A percentile compares a stretch with the other conserved stretches of the same genome.
These are phyloP conservation scores for Autographa gamma DNA, from an alignment of 2,888 invertebrate genomes.

Conservation along the genomic window DNA sequence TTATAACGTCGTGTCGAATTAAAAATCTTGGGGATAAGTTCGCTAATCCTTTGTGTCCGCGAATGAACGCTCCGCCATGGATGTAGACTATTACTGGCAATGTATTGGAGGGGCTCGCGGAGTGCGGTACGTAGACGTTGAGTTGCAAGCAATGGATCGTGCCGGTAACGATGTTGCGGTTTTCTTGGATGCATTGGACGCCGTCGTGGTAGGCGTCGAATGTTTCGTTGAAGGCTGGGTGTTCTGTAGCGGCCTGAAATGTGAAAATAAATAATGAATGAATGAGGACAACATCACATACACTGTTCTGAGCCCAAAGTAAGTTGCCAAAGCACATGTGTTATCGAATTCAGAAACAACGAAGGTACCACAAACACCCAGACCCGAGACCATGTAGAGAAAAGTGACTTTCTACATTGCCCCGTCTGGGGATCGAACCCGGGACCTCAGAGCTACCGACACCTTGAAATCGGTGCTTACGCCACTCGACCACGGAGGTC, in stretches of 20 bases:
- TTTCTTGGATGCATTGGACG: not conserved
- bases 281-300: no score
- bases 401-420: no score
- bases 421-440: no score
- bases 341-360: no score
- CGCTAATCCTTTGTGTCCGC: slow-evolving; percentile 13
- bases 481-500: no score
- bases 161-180: slow-evolving; percentile 14
- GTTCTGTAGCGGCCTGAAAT: slow-evolving; percentile 37
- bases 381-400: no score
- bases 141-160: slow-evolving; percentile 41
- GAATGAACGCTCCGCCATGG: slow-evolving; percentile 40
- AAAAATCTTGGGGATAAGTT: slow-evolving; percentile 29
- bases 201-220: slow-evolving; percentile 36
- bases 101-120: slow-evolving; percentile 15
- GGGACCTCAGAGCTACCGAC: no score
- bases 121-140: slow-evolving; percentile 48
- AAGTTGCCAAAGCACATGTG: no score
- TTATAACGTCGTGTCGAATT: slow-evolving; percentile 34
- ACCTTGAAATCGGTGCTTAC: no score
- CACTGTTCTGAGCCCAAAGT: no score
- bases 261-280: not conserved
- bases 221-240: slow-evolving; percentile 32
- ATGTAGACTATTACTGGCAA: slow-evolving; percentile 49
- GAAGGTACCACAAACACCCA: no score